Conservation (phyloP, 2,888 invertebrate genomes). For the Agapostemon virescens region DNA sequence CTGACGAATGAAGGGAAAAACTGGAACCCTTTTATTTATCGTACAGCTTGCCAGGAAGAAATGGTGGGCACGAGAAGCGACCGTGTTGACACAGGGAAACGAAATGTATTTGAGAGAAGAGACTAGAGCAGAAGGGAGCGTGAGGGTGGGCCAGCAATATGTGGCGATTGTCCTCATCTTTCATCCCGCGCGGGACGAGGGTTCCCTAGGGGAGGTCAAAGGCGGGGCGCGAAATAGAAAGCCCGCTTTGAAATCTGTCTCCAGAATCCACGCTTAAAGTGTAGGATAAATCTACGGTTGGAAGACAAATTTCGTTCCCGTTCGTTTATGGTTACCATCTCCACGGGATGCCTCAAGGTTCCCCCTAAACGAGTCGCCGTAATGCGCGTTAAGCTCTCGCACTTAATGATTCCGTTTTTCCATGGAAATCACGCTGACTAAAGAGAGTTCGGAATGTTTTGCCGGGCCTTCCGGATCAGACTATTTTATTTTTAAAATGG, state of each 20-base stretch:
- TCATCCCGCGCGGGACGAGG: constrained; percentile 58
- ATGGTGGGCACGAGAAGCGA: constrained; percentile 11
- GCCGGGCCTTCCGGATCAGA: not conserved
- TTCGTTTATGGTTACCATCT: not conserved
- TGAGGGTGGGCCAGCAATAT: constrained; percentile 55
- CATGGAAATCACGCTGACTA: not conserved
- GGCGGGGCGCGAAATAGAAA: constrained; percentile 57
- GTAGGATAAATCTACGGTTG: not conserved
- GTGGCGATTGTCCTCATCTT: constrained; percentile 69
- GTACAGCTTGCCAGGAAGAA: not conserved
- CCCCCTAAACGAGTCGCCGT: not conserved
- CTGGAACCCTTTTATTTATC: not conserved
- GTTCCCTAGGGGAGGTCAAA: constrained; percentile 36
- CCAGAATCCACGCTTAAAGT: constrained; percentile 39
- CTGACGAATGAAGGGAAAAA: not conserved
- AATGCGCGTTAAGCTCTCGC: not conserved
- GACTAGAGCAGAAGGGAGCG: constrained; percentile 10
- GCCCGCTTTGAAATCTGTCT: constrained; percentile 64
- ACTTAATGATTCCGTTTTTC: constrained; percentile 8
- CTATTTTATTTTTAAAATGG: not conserved
- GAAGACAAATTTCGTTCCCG: constrained; percentile 1
- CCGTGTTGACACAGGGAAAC: constrained; percentile 38
- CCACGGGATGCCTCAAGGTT: not conserved
- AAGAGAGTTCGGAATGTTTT: not conserved
- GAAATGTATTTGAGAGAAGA: constrained; percentile 30